Base-by-base conservation (phyloP, 2,113 vertebrate genomes). In the Gnathonemus echidnorhynchus region DNA sequence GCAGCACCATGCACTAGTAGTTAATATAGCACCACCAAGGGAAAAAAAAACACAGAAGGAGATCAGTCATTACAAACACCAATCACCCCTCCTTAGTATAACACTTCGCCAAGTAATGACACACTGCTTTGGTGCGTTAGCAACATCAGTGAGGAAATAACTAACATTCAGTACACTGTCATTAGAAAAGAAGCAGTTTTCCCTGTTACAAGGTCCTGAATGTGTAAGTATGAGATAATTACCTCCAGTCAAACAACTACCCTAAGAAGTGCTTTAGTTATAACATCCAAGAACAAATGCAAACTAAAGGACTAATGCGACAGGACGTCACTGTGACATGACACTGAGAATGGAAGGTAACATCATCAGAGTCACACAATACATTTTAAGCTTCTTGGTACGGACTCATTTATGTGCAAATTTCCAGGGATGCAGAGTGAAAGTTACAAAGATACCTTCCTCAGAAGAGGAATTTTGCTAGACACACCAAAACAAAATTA, bases 1-100 rank as follows among this genome's bases (percentile, higher is more conserved):
- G 17, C 80, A 45, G 80, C 46, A 46, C 42, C 46, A 8, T 85
- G 45, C 4, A 3, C 10, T 27, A 27, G 84, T 24, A n/a, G 48
- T 24, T 50, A 31, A 50, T n/a, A 86, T 5, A 86, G n/a, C 8
- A 5, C n/a, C 45, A n/a, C 74, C 74, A 42, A 42, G 74, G 4
- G 6, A 19, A 42, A 42, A 48, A 48, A 53, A 19, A 19, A 86
- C 8, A n/a, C 83, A 85, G 27, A 10, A 17, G 35, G 17, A 39
- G 42, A 17, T 80, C 35, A 35, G 31, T 39, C 31, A 42, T 80
- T 35, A 80, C 74, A 80, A 19, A 42, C 5, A 77, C 31, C 3
- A 7, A 80, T 80, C 74, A 42, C 35, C 39, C 35, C 74, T 17
- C 13, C 35, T 92, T 89, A 90, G 86, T 91, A 89, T 92, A 42